Evolutionary conservation across 2,113 vertebrate species (phyloP).

Genomic region (Gymnorhina tibicen): DNA sequence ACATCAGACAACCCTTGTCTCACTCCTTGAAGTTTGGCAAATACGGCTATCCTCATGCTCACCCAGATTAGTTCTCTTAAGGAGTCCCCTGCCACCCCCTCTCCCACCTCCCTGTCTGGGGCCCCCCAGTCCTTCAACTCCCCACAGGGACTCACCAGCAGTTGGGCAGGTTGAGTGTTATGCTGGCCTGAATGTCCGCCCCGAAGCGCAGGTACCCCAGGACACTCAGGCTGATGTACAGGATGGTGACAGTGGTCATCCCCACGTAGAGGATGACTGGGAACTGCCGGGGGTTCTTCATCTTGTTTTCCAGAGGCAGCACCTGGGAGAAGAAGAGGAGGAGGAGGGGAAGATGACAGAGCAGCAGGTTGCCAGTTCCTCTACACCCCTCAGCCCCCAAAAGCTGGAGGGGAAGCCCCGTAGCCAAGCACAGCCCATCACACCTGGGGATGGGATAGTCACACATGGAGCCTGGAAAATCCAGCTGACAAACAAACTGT

Average conservation of each 20-base stretch:
- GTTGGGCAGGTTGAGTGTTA: constrained; percentile 94
- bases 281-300: constrained; percentile 88
- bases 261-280: constrained; percentile 81
- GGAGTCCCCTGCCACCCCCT: neutral
- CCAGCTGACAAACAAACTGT: neutral
- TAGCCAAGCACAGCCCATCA: neutral
- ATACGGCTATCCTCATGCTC: neutral
- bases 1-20: neutral
- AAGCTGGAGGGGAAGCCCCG: neutral
- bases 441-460: neutral
- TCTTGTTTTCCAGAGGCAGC: constrained; percentile 95
- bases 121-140: neutral
- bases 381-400: neutral
- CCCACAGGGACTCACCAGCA: constrained; percentile 84
- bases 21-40: neutral
- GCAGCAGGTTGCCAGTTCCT: neutral
- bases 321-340: constrained; percentile 69
- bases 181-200: constrained; percentile 79
- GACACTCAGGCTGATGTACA: constrained; percentile 89
- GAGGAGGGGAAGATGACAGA: neutral
- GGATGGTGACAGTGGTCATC: constrained; percentile 84
- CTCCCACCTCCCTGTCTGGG: neutral
- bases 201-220: constrained; percentile 92
- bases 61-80: neutral
- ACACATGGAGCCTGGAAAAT: neutral